These are phyloP conservation scores for Goniozus legneri DNA, from an alignment of 1,140 invertebrate genomes.

Conservation along the genomic window DNA sequence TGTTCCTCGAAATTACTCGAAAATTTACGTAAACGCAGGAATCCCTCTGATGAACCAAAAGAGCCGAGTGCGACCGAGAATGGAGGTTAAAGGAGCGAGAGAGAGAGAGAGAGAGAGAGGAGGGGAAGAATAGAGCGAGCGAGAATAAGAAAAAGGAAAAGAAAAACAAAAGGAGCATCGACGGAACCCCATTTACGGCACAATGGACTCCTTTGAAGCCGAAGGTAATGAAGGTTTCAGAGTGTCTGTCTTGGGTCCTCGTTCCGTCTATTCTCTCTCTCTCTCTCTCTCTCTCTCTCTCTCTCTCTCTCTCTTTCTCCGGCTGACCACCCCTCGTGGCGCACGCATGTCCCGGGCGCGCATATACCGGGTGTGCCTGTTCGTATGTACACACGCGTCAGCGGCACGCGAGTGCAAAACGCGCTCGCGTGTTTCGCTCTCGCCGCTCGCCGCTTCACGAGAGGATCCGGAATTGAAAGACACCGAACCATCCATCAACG, in stretches of 20 bases:
- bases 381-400: too few relatives aligned
- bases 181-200: conserved; percentile 38
- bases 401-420: too few relatives aligned
- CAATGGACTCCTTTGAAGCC: conserved; percentile 39
- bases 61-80: too few relatives aligned
- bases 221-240: conserved; percentile 39
- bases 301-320: conserved; percentile 13
- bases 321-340: conserved; percentile 32
- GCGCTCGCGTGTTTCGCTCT: too few relatives aligned
- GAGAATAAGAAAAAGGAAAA: conserved; percentile 17
- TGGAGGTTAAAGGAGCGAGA: too few relatives aligned
- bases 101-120: too few relatives aligned
- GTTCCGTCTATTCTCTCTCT: not conserved
- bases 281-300: not conserved
- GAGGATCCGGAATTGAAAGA: too few relatives aligned
- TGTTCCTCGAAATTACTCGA: conserved; percentile 22
- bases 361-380: conserved; percentile 30
- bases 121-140: conserved; percentile 31
- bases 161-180: conserved; percentile 21
- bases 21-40: conserved; percentile 27
- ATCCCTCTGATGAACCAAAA: conserved; percentile 17
- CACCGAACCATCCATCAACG: too few relatives aligned
- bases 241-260: conserved; percentile 32
- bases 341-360: conserved; percentile 29
- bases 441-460: too few relatives aligned